A percentile compares a stretch with the other conserved stretches of the same genome.
phyloP scores from a whole-genome alignment of 2,888 invertebrate genomes.

The Andrena haemorrhoa region DNA sequence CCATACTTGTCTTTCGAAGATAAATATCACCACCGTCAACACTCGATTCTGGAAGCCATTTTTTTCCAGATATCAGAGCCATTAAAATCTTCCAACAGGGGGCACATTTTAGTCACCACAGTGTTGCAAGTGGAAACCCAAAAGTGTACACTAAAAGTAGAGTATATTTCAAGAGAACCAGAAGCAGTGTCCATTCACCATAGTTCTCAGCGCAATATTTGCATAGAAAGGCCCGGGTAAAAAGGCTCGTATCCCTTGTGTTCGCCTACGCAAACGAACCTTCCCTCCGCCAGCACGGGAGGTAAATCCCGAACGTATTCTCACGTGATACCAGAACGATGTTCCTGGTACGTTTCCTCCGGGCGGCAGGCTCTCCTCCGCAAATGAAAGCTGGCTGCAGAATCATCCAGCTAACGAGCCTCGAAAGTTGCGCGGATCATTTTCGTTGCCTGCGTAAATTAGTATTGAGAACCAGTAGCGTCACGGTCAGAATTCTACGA shows the following conservation, averaged over 20 bases:
- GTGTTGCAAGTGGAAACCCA: neutral
- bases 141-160: neutral
- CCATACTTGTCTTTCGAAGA: no score
- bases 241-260: neutral
- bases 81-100: no score
- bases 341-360: neutral
- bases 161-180: neutral
- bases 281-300: neutral
- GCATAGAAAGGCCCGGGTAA: neutral
- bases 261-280: neutral
- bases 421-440: slow-evolving; percentile 21
- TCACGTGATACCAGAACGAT: neutral
- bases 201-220: neutral
- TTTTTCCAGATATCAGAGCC: no score
- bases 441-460: slow-evolving; percentile 30
- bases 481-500: slow-evolving; percentile 13
- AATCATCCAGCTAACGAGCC: slow-evolving; percentile 12
- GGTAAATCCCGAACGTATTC: neutral
- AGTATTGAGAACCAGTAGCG: slow-evolving; percentile 9
- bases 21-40: no score
- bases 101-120: no score
- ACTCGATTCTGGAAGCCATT: no score
- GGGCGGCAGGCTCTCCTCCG: neutral
- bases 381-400: neutral
- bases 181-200: neutral